phyloP scores from a whole-genome alignment of 2,113 vertebrate species.

The Hemiscyllium ocellatum region DNA sequence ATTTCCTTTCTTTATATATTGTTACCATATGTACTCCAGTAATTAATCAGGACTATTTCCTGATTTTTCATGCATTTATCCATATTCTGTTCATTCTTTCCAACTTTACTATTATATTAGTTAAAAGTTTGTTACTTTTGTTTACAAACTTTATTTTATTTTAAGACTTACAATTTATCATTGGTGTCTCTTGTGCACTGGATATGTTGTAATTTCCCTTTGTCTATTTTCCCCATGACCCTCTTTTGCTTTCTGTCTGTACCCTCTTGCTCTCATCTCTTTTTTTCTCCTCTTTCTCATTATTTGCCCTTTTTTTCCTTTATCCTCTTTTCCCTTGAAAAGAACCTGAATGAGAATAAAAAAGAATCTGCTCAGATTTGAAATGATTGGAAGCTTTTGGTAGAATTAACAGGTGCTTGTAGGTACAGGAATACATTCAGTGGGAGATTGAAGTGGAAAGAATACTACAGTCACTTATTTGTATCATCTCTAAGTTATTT shows the following conservation, averaged over 20 bases:
- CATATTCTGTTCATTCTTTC: not conserved
- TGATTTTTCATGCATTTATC: not conserved
- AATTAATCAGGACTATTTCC: not conserved
- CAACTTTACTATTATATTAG: not conserved
- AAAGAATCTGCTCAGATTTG: not conserved
- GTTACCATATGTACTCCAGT: not conserved
- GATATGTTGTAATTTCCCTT: not conserved
- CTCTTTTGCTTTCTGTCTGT: constrained; percentile 44
- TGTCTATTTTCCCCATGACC: constrained; percentile 38
- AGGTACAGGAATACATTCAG: not conserved
- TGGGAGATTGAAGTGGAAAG: not conserved
- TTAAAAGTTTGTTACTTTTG: not conserved
- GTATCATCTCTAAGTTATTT: not conserved
- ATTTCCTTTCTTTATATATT: not conserved
- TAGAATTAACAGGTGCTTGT: not conserved
- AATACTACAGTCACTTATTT: not conserved
- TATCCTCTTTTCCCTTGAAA: constrained; percentile 44
- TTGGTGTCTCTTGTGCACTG: not conserved
- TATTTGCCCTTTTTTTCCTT: constrained; percentile 45
- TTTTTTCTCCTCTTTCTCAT: constrained; percentile 43
- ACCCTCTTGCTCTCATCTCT: constrained; percentile 42
- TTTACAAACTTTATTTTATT: not conserved
- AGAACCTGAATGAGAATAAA: not conserved
- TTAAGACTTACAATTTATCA: not conserved
- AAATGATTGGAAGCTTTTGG: not conserved